Conservation (phyloP, 2,888 invertebrate genomes). For the Sphaerophoria rueppellii region DNA sequence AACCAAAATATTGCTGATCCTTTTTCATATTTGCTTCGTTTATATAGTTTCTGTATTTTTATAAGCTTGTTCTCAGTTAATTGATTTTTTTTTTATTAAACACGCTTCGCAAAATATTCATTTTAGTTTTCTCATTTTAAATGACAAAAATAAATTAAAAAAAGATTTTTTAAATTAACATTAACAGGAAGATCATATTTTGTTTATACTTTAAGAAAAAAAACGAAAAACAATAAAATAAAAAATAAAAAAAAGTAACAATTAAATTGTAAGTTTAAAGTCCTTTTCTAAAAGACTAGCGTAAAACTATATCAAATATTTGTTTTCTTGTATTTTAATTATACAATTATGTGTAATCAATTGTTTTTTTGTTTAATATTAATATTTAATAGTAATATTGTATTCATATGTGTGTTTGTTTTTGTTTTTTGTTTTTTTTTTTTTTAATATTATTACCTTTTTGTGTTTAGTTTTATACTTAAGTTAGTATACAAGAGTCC, state of each 20-base stretch:
- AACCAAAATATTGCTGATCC: constrained; percentile 57
- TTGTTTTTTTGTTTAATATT: constrained; percentile 59
- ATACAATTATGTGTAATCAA: constrained; percentile 33
- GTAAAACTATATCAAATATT: constrained; percentile 72
- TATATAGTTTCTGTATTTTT: constrained; percentile 8
- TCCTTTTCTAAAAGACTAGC: constrained; percentile 82
- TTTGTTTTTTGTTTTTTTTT: constrained; percentile 12
- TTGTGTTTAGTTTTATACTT: constrained; percentile 63
- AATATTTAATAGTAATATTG: constrained; percentile 67
- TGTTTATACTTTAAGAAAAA: constrained; percentile 23
- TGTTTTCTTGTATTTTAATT: constrained; percentile 57
- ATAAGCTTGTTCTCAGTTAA: constrained; percentile 39
- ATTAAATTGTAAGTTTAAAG: constrained; percentile 79
- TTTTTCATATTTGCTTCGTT: constrained; percentile 13
- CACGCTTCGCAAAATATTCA: constrained; percentile 65
- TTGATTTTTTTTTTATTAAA: constrained; percentile 19
- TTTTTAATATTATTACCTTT: constrained; percentile 47
- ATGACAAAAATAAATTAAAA: constrained; percentile 36
- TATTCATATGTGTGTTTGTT: constrained; percentile 67
- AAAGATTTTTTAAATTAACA: constrained; percentile 30
- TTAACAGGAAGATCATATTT: constrained; percentile 46
- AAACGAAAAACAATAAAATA: constrained; percentile 30
- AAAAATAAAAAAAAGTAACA: constrained; percentile 73
- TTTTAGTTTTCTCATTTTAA: constrained; percentile 28
- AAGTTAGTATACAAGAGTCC: constrained; percentile 72